phyloP scores from a whole-genome alignment of 1,140 invertebrate species.

The Amphibalanus amphitrite region DNA sequence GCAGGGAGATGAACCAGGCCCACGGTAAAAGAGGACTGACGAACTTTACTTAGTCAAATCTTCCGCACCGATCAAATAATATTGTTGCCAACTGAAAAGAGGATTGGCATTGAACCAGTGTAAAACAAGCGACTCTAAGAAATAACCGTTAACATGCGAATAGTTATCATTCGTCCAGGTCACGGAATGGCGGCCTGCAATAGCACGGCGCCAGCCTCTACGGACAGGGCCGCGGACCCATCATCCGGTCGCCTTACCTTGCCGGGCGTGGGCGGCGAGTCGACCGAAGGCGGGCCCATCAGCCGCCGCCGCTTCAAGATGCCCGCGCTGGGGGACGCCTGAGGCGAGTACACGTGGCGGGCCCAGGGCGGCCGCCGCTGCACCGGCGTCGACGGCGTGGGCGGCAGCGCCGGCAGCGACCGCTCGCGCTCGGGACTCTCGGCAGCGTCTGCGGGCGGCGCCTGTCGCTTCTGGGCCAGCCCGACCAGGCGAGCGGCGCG shows the following conservation, averaged over 20 bases:
- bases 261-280: background rate
- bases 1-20: no score
- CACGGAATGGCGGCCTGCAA: no score
- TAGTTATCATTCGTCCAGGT: no score
- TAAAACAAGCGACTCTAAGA: no score
- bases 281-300: background rate
- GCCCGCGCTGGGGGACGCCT: background rate
- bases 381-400: background rate
- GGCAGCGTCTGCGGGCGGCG: no score
- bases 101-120: no score
- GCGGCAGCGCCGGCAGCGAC: background rate
- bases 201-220: slow-evolving; percentile 1
- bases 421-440: background rate
- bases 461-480: background rate
- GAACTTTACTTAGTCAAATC: no score
- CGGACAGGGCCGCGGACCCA: background rate
- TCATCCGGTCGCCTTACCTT: background rate
- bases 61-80: no score
- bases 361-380: background rate
- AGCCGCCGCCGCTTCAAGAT: background rate
- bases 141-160: no score
- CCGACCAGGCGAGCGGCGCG: background rate
- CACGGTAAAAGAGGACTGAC: no score
- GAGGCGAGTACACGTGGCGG: background rate
- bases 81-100: no score